Percentiles rank a stretch among this genome's conserved stretches.
Evolutionary conservation across 2,888 invertebrate species (phyloP).

Genomic region (Melieria crassipennis): DNA sequence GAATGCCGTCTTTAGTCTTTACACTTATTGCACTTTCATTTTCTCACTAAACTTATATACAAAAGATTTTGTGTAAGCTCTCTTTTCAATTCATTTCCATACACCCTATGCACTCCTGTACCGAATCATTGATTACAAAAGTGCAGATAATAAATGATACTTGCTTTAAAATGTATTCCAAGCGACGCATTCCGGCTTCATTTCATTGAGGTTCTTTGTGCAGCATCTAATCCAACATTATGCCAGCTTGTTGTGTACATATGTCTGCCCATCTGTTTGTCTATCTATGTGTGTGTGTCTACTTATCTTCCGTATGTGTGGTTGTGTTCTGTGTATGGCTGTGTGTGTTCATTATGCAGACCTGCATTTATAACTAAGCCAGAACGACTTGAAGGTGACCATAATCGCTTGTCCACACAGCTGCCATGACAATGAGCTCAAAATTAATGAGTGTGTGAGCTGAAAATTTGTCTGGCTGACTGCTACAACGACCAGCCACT

Average conservation of each 20-base stretch:
- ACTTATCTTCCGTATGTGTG: background rate
- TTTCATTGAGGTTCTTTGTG: background rate
- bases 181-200: background rate
- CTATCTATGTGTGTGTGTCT: slow-evolving; percentile 3
- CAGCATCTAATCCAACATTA: background rate
- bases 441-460: too few species aligned
- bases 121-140: too few species aligned
- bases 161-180: background rate
- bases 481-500: too few species aligned
- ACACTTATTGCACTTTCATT: too few species aligned
- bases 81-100: too few species aligned
- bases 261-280: background rate
- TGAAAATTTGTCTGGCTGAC: too few species aligned
- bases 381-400: background rate
- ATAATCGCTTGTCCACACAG: background rate
- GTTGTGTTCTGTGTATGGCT: background rate
- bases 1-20: too few species aligned
- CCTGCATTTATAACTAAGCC: background rate
- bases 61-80: too few species aligned
- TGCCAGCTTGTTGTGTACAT: background rate
- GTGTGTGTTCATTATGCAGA: slow-evolving; percentile 1
- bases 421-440: too few species aligned
- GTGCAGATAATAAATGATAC: background rate
- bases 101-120: too few species aligned
- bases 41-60: too few species aligned